Percentiles rank a stretch among this genome's conserved stretches.
Conservation (phyloP, 2,113 vertebrate genomes). For the Rhinogobius similis region DNA sequence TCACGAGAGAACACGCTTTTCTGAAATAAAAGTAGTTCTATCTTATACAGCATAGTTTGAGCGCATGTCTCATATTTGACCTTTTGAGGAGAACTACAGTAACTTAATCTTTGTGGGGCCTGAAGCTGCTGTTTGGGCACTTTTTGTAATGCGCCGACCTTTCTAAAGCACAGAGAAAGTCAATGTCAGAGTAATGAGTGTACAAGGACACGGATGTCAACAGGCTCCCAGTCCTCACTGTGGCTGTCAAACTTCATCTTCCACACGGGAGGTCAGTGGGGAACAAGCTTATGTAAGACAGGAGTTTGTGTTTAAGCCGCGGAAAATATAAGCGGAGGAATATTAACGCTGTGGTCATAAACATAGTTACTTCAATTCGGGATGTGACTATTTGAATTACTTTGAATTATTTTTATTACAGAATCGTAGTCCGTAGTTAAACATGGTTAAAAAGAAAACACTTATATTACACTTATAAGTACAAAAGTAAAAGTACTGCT, state of each 20-base stretch:
- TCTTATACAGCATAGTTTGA: background rate
- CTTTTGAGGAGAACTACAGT: background rate
- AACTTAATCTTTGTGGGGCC: background rate
- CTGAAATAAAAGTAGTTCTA: background rate
- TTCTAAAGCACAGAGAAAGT: constrained; percentile 2
- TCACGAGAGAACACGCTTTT: background rate
- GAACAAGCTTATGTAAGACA: background rate
- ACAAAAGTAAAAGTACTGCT: too few species aligned
- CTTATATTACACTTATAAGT: too few species aligned
- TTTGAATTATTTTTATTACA: too few species aligned
- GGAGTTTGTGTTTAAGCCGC: background rate
- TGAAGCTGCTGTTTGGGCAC: background rate
- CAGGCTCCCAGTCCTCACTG: background rate
- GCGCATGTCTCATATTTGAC: background rate
- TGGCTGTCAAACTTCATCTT: background rate
- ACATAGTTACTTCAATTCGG: too few species aligned
- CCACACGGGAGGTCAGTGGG: background rate
- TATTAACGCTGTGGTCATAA: too few species aligned
- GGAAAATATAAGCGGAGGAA: too few species aligned
- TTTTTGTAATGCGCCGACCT: constrained; percentile 5
- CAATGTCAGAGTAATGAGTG: background rate
- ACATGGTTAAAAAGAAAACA: too few species aligned
- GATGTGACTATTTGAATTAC: too few species aligned
- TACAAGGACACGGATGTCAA: background rate
- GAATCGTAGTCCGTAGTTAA: too few species aligned